Conservation (phyloP, 1,140 invertebrate species). For the Protaetia brevitarsis region DNA sequence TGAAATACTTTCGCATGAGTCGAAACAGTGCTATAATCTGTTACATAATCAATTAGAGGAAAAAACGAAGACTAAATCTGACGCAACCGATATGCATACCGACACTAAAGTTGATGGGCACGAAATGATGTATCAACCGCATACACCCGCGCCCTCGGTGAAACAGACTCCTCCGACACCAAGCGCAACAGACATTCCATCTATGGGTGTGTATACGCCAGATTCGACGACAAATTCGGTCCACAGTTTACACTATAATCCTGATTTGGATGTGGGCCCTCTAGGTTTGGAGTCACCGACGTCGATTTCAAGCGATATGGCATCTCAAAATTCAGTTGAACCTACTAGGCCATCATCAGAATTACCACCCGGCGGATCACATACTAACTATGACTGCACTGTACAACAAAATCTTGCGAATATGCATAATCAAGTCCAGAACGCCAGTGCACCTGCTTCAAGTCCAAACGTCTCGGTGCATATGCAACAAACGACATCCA, state of each 20-base stretch:
- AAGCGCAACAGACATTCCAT: conserved; percentile 63
- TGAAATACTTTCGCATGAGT: neutral
- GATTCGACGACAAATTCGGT: conserved; percentile 83
- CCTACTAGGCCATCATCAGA: conserved; percentile 54
- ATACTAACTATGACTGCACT: conserved; percentile 55
- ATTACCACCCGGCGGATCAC: conserved; percentile 51
- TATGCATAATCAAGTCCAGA: conserved; percentile 53
- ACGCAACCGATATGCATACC: neutral
- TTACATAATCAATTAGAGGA: conserved; percentile 11
- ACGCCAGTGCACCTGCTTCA: conserved; percentile 39
- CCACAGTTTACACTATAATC: conserved; percentile 74
- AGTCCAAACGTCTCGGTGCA: conserved; percentile 40
- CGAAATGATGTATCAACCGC: conserved; percentile 34
- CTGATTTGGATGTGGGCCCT: conserved; percentile 79
- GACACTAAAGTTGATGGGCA: neutral
- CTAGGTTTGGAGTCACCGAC: conserved; percentile 82
- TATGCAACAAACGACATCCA: conserved; percentile 39
- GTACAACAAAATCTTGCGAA: conserved; percentile 55
- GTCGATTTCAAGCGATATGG: conserved; percentile 81
- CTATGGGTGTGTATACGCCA: conserved; percentile 78
- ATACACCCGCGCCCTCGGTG: conserved; percentile 46
- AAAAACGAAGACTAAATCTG: conserved; percentile 13
- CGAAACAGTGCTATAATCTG: neutral
- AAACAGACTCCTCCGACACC: conserved; percentile 56
- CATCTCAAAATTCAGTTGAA: conserved; percentile 72